phyloP scores from a whole-genome alignment of 2,888 invertebrate genomes.

The Cecidostiba fungosa region DNA sequence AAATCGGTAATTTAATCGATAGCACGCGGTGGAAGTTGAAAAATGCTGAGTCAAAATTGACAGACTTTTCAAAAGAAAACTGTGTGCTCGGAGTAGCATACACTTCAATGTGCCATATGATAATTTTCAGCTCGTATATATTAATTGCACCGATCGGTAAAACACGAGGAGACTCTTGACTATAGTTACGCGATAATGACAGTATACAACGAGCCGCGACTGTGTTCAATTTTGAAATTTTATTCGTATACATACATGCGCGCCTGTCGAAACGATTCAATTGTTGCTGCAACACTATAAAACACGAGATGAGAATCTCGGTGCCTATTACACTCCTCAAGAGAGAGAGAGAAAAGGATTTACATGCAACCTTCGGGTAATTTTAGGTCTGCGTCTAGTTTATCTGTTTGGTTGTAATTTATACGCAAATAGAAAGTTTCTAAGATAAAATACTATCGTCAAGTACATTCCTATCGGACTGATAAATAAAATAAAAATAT shows the following conservation, averaged over 20 bases:
- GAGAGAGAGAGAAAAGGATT: background rate
- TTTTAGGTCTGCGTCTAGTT: background rate
- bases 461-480: no score
- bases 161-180: background rate
- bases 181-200: conserved; percentile 9
- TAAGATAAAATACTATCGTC: no score
- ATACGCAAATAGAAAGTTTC: background rate
- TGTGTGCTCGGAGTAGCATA: no score
- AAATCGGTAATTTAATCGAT: background rate
- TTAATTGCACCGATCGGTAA: background rate
- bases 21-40: no score
- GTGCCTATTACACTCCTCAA: background rate
- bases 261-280: background rate
- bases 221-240: background rate
- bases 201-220: conserved; percentile 1
- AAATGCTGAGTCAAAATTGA: no score
- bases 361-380: background rate
- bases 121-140: background rate
- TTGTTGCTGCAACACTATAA: conserved; percentile 9
- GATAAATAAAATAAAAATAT: background rate
- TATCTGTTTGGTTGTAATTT: background rate
- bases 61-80: no score
- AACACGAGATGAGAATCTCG: conserved; percentile 13
- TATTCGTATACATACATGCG: background rate
- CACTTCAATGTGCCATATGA: no score